Evolutionary conservation across 2,888 invertebrate genomes (phyloP), one percentile per base, ranked within the genome.

Genomic region (Drosophila anomalata): DNA sequence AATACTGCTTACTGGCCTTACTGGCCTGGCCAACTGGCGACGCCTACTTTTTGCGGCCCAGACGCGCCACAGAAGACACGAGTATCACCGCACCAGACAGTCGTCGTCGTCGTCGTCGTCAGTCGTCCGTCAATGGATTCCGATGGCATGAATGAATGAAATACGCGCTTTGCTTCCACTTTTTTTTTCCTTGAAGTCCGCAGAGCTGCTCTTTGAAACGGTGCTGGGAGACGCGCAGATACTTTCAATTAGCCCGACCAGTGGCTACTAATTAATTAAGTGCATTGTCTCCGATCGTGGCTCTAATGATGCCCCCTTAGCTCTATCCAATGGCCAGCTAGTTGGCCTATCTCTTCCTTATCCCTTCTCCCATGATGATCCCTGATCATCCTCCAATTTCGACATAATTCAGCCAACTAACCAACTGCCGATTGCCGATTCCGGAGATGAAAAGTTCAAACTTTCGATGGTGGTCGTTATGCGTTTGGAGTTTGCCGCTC

Each of bases 1-100:
- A 22, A 14, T n/a, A 14, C 7, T n/a, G 39, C 39, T 69, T 41
- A 46, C 60, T 60, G 9, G 50, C n/a, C 29, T 46, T 41, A 46
- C 62, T 60, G 9, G 48, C n/a, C 26, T 57, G 56, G 46, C 46
- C 50, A 62, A 55, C 41, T 53, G 63, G 67, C 58, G 82, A 82
- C 86, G 82, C 82, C 86, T 82, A 77, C 82, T 86, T 82, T 86
- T 85, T 85, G 71, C 69, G 76, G 54, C 65, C 54, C 63, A 47
- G 44, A 59, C 59, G 22, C 20, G 46, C 12, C 22, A 44, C 61
- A 26, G 36, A 69, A 72, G 75, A 76, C 75, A 66, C 2, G 42
- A 17, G 42, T 42, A 20, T 0, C 41, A 17, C 3, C 44, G 12
- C 11, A 5, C 44, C 48, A 66, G 80, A 80, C 86, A 62, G 67